phyloP scores from a whole-genome alignment of 1,140 invertebrate species.

The Triops longicaudatus region DNA sequence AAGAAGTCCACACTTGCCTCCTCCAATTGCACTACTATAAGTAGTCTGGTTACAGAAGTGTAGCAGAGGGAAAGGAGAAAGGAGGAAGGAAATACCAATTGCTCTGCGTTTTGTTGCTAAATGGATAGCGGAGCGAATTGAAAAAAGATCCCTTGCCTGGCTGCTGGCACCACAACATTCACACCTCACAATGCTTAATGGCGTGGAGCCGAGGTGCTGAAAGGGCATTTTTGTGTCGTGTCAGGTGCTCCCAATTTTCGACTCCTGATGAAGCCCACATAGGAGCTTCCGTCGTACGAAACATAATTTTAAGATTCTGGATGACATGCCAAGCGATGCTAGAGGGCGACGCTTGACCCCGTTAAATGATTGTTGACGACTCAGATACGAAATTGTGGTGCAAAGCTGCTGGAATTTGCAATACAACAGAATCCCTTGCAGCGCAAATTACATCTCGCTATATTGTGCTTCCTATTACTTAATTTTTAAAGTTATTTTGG shows the following conservation, averaged over 20 bases:
- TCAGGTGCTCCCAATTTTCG: not conserved
- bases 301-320: not conserved
- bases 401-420: too few species aligned
- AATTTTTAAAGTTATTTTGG: too few species aligned
- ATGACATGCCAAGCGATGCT: not conserved
- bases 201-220: not conserved
- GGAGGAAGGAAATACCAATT: slow-evolving; percentile 5
- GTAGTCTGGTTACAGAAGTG: not conserved
- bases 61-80: not conserved
- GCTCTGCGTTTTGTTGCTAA: not conserved
- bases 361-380: not conserved
- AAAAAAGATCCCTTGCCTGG: not conserved
- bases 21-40: not conserved
- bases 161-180: not conserved
- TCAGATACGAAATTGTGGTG: not conserved
- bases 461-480: too few species aligned
- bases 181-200: not conserved
- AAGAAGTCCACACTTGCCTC: not conserved
- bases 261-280: not conserved
- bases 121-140: not conserved
- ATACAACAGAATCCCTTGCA: too few species aligned
- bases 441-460: too few species aligned
- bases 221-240: not conserved
- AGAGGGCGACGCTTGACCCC: not conserved
- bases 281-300: not conserved